Percentiles rank a stretch among this genome's conserved stretches.
Evolutionary conservation across 2,888 invertebrate species (phyloP).

Genomic region (Melanotus villosus): DNA sequence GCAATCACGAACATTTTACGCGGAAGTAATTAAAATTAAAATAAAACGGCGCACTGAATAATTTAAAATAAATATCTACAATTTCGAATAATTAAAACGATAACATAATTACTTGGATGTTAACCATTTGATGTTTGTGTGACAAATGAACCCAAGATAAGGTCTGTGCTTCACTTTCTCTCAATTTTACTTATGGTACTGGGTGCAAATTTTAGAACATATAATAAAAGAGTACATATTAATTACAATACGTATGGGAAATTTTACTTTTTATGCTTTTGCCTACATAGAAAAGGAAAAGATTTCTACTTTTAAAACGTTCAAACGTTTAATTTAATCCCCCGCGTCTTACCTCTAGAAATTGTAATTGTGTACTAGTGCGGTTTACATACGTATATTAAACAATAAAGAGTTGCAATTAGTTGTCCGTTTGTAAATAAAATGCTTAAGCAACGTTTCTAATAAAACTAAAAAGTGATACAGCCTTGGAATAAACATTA

Average conservation of each 20-base stretch:
- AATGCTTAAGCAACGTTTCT: neutral
- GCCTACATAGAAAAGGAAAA: too few species aligned
- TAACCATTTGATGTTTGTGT: slow-evolving; percentile 56
- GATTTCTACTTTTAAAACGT: too few species aligned
- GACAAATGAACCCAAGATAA: slow-evolving; percentile 55
- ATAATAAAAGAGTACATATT: neutral
- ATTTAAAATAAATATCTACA: too few species aligned
- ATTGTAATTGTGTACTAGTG: too few species aligned
- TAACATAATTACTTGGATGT: slow-evolving; percentile 39
- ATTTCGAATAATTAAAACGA: too few species aligned
- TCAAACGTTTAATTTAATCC: too few species aligned
- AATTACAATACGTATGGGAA: too few species aligned
- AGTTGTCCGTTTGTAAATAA: neutral
- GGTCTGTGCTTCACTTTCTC: slow-evolving; percentile 51
- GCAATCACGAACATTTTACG: neutral
- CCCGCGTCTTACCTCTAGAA: too few species aligned
- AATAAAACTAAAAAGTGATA: neutral
- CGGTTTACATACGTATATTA: too few species aligned
- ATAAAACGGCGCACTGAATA: too few species aligned
- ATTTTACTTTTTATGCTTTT: too few species aligned
- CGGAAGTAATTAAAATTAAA: slow-evolving; percentile 8
- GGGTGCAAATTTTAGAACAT: slow-evolving; percentile 11
- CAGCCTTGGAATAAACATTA: slow-evolving; percentile 1
- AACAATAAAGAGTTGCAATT: neutral
- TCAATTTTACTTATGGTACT: slow-evolving; percentile 43